Conservation (phyloP, 2,888 invertebrate genomes). For the Lepetodrilus schrolli region DNA sequence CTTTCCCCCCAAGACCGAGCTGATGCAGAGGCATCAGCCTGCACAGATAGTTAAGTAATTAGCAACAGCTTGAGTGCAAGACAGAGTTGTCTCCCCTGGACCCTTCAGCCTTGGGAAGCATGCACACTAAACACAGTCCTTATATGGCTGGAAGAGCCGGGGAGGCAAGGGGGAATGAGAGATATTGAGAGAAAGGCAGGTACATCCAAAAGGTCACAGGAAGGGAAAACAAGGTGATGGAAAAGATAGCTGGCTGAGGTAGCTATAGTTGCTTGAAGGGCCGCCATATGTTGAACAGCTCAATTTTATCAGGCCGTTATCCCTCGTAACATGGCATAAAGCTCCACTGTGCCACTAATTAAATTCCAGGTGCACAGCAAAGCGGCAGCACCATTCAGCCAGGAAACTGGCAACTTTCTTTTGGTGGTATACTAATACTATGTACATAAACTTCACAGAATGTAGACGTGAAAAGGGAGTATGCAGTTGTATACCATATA, state of each 20-base stretch:
- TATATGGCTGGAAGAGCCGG: not conserved
- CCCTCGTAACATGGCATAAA: not conserved
- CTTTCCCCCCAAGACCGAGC: not conserved
- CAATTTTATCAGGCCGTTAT: not conserved
- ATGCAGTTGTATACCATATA: no score
- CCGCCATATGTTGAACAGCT: not conserved
- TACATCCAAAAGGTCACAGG: not conserved
- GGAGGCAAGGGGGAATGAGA: not conserved
- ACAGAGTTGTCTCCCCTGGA: constrained; percentile 16
- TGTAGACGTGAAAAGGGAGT: no score
- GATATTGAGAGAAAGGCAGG: not conserved
- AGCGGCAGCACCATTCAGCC: no score
- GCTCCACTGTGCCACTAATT: not conserved
- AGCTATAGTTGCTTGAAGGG: not conserved
- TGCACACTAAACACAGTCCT: not conserved
- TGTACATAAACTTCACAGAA: no score
- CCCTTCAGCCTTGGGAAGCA: not conserved
- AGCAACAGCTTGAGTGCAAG: not conserved
- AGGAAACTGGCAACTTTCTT: no score
- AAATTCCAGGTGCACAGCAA: constrained; percentile 15
- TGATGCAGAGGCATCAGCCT: not conserved
- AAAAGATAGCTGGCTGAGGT: constrained; percentile 1
- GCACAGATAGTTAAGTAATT: constrained; percentile 3
- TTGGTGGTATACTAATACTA: no score
- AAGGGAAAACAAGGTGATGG: constrained; percentile 7